Evolutionary conservation across 2,888 invertebrate genomes (phyloP).

Genomic region (Oscheius sp.): DNA sequence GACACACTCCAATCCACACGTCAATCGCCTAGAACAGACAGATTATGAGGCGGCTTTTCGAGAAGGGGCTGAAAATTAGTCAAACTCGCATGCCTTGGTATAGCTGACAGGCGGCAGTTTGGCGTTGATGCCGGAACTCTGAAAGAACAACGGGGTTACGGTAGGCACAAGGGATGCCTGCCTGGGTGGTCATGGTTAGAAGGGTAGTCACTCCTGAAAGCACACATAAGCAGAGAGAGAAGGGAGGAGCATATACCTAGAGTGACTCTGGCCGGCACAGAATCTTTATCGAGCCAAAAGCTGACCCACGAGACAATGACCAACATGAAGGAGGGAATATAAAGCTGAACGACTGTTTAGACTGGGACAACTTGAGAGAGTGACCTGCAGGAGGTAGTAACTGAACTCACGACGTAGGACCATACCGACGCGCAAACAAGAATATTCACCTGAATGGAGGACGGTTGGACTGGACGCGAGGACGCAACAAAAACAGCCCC

Average conservation of each 20-base stretch:
- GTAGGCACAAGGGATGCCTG: slow-evolving; percentile 72
- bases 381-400: slow-evolving; percentile 77
- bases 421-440: slow-evolving; percentile 69
- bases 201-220: slow-evolving; percentile 87
- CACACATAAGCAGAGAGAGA: slow-evolving; percentile 2
- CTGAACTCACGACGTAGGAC: slow-evolving; percentile 84
- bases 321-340: slow-evolving; percentile 95
- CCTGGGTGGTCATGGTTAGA: slow-evolving; percentile 86
- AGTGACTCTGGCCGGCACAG: slow-evolving; percentile 73
- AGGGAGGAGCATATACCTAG: slow-evolving; percentile 49
- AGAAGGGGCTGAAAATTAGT: background rate
- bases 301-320: slow-evolving; percentile 78
- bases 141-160: slow-evolving; percentile 79
- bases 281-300: slow-evolving; percentile 72
- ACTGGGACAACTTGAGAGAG: slow-evolving; percentile 94
- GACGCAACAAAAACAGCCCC: background rate
- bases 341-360: slow-evolving; percentile 79
- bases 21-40: slow-evolving; percentile 43
- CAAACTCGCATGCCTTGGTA: slow-evolving; percentile 44
- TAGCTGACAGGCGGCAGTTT: slow-evolving; percentile 70
- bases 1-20: slow-evolving; percentile 72
- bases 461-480: slow-evolving; percentile 7
- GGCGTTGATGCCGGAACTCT: slow-evolving; percentile 72
- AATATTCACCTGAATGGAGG: slow-evolving; percentile 63
- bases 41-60: background rate